phyloP scores from a whole-genome alignment of 1,140 invertebrate species.

The Halesus radiatus region DNA sequence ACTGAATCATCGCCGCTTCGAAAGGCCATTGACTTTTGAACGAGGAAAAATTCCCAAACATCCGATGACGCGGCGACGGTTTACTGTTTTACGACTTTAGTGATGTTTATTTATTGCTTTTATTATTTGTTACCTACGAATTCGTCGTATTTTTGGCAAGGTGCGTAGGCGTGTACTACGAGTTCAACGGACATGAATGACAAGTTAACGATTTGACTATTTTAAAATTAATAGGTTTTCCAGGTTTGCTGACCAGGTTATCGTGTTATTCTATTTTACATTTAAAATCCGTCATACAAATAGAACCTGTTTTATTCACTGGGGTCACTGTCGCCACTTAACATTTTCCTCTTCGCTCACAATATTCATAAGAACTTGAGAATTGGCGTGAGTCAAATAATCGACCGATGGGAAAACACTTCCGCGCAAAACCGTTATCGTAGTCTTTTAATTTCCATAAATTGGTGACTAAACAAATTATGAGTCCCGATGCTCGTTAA shows the following conservation, averaged over 20 bases:
- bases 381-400: constrained; percentile 16
- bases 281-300: constrained; percentile 21
- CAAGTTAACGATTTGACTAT: not conserved
- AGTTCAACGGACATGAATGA: not conserved
- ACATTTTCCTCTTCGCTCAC: not conserved
- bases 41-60: constrained; percentile 19
- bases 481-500: no score
- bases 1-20: constrained; percentile 4
- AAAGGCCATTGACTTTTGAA: constrained; percentile 28
- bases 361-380: not conserved
- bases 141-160: not conserved
- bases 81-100: not conserved
- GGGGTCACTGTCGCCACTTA: constrained; percentile 12
- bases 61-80: not conserved
- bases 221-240: not conserved
- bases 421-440: not conserved
- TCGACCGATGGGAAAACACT: not conserved
- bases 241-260: constrained; percentile 1
- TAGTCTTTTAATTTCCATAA: no score
- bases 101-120: not conserved
- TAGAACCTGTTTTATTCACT: not conserved
- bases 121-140: not conserved
- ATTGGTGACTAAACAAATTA: no score
- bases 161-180: not conserved
- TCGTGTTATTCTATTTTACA: constrained; percentile 9